These are phyloP conservation scores for Smithornis capensis DNA, from an alignment of 2,113 vertebrate species.

Conservation along the genomic window DNA sequence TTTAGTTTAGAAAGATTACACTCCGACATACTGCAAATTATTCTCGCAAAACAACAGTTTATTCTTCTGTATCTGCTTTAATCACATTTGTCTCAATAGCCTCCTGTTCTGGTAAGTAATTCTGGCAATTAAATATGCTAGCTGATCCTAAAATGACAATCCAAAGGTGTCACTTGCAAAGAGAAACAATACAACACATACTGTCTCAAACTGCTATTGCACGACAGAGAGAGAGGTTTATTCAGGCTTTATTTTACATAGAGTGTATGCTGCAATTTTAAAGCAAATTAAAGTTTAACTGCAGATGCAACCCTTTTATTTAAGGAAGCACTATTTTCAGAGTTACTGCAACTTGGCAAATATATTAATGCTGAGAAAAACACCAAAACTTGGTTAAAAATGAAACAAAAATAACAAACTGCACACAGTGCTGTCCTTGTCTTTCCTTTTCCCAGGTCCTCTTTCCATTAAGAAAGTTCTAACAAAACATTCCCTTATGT, in stretches of 20 bases:
- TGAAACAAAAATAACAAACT: background rate
- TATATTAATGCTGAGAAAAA: background rate
- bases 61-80: background rate
- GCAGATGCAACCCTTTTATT: background rate
- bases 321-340: background rate
- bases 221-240: background rate
- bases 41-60: background rate
- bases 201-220: background rate
- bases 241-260: background rate
- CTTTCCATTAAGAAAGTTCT: background rate
- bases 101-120: background rate
- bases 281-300: background rate
- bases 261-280: background rate
- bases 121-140: background rate
- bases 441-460: background rate
- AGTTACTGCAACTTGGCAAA: background rate
- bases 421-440: background rate
- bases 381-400: background rate
- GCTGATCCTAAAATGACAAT: background rate
- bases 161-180: background rate
- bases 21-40: background rate
- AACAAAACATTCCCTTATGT: background rate
- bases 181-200: background rate
- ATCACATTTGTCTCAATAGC: background rate
- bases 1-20: conserved; percentile 3